Evolutionary conservation across 2,113 vertebrate genomes (phyloP).

Genomic region (Rhegmatorhina hoffmannsi): DNA sequence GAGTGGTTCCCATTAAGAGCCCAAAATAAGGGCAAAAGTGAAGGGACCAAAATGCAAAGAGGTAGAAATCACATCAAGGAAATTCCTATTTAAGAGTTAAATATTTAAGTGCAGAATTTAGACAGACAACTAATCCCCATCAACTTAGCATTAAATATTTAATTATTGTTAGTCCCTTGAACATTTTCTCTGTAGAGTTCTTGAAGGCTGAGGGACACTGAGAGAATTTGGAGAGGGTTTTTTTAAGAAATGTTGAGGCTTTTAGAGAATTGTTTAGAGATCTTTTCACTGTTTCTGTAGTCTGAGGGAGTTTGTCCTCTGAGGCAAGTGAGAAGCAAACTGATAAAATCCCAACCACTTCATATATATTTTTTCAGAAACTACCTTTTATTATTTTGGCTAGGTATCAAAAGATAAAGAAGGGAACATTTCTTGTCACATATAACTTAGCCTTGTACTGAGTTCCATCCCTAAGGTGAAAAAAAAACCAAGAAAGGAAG

Average conservation of each 20-base stretch:
- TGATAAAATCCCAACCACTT: neutral
- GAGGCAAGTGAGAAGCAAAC: neutral
- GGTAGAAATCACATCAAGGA: neutral
- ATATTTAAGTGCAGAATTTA: neutral
- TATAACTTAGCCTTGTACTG: neutral
- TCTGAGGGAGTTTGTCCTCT: neutral
- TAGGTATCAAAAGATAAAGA: neutral
- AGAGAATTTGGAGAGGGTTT: accelerated
- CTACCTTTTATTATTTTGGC: neutral
- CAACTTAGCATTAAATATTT: neutral
- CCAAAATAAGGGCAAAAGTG: neutral
- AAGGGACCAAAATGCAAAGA: neutral
- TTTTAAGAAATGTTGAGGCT: neutral
- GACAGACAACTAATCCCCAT: neutral
- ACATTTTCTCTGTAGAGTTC: neutral
- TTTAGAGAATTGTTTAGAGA: neutral
- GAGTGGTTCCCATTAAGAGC: neutral
- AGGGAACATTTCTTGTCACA: neutral
- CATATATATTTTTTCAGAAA: neutral
- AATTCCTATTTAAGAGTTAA: neutral
- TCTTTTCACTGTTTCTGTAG: neutral
- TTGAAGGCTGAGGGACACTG: neutral
- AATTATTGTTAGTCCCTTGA: neutral
- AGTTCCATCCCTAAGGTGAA: neutral
- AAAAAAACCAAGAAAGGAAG: neutral